Evolutionary conservation across 2,113 vertebrate genomes (phyloP).

Genomic region (Morone chrysops): DNA sequence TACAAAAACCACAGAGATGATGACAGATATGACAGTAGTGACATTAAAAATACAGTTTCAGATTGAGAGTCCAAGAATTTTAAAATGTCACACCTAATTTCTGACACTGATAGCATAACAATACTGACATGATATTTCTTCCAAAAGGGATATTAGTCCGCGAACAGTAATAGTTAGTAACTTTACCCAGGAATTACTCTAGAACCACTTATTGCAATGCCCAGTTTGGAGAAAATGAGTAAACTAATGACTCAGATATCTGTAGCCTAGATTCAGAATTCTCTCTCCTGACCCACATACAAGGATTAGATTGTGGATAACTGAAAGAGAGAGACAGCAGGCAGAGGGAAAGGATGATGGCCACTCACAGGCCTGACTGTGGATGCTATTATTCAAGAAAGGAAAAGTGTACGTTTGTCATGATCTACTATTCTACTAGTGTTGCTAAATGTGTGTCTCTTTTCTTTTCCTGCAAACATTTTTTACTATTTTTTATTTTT

Average conservation of each 20-base stretch:
- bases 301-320: conserved; percentile 50
- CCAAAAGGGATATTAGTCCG: not conserved
- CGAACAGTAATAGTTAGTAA: not conserved
- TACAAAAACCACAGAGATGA: not conserved
- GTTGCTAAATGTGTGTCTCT: not conserved
- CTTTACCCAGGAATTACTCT: not conserved
- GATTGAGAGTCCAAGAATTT: not conserved
- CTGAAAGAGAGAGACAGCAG: conserved; percentile 22
- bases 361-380: not conserved
- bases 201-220: not conserved
- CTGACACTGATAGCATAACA: not conserved
- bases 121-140: not conserved
- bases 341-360: not conserved
- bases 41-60: not conserved
- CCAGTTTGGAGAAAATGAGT: not conserved
- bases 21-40: not conserved
- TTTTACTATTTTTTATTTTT: not conserved
- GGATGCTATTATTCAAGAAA: not conserved
- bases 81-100: not conserved
- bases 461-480: not conserved
- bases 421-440: not conserved
- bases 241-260: conserved; percentile 44
- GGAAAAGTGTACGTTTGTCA: not conserved
- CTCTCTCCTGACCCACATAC: conserved; percentile 64
- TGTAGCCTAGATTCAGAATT: conserved; percentile 39